Evolutionary conservation across 1,140 invertebrate species (phyloP).

Genomic region (Protaetia brevitarsis): DNA sequence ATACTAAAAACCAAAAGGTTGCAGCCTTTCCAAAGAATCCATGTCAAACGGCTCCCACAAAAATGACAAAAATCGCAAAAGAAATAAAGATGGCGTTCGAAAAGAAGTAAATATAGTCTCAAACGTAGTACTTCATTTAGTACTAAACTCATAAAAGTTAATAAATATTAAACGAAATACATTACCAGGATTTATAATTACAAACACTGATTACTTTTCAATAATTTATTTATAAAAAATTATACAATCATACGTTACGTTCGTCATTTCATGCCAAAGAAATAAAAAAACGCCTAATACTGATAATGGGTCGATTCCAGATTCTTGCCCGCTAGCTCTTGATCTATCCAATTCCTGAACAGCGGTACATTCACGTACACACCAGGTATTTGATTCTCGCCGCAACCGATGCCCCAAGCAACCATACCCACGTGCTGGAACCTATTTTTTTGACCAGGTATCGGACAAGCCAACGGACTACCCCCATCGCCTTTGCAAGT

Average conservation of each 20-base stretch:
- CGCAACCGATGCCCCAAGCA: slow-evolving; percentile 56
- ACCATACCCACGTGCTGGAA: slow-evolving; percentile 54
- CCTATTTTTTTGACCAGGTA: slow-evolving; percentile 38
- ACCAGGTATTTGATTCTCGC: slow-evolving; percentile 57
- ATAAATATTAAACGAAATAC: too few relatives aligned
- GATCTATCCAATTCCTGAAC: slow-evolving; percentile 44
- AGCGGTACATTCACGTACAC: slow-evolving; percentile 44
- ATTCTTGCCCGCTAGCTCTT: slow-evolving; percentile 33
- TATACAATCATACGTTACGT: background rate
- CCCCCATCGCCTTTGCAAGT: slow-evolving; percentile 65
- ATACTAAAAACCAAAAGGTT: too few relatives aligned
- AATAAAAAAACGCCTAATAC: slow-evolving; percentile 30
- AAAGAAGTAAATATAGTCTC: too few relatives aligned
- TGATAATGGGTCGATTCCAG: slow-evolving; percentile 32
- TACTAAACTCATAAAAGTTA: too few relatives aligned
- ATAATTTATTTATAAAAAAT: slow-evolving; percentile 12
- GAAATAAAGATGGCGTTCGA: too few relatives aligned
- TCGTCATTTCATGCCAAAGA: background rate
- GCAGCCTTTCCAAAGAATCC: too few relatives aligned
- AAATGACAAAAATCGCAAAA: too few relatives aligned
- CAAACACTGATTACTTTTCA: background rate
- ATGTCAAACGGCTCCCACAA: too few relatives aligned
- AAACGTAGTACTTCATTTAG: too few relatives aligned
- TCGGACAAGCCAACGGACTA: slow-evolving; percentile 56
- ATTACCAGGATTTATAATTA: background rate